Percentiles rank a stretch among this genome's conserved stretches.
Conservation (phyloP, 2,113 vertebrate species). For the Trochalopteron elliotii region DNA sequence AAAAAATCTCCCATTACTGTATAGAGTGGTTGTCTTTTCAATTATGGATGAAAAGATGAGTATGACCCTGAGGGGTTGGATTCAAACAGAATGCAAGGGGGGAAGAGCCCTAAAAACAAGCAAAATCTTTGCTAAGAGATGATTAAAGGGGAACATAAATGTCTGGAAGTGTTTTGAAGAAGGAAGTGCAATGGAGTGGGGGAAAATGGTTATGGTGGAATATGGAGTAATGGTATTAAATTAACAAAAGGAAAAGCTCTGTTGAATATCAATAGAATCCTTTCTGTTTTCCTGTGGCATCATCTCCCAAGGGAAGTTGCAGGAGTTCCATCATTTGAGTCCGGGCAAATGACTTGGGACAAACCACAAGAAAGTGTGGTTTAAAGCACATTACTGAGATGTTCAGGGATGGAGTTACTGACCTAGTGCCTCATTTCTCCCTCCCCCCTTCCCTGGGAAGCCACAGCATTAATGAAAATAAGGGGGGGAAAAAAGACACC, state of each 20-base stretch:
- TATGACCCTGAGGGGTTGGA: constrained; percentile 38
- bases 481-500: not conserved
- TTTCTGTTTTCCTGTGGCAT: constrained; percentile 38
- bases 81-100: constrained; percentile 18
- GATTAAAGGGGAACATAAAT: constrained; percentile 49
- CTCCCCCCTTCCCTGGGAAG: not conserved
- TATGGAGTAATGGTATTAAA: constrained; percentile 11
- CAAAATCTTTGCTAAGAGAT: constrained; percentile 46
- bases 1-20: constrained; percentile 19
- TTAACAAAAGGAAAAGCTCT: constrained; percentile 44
- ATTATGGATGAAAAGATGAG: constrained; percentile 70
- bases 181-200: not conserved
- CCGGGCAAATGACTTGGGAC: not conserved
- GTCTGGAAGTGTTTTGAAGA: constrained; percentile 39
- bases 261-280: constrained; percentile 14
- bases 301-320: not conserved
- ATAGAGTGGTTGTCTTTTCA: constrained; percentile 67
- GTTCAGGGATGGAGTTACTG: not conserved
- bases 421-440: not conserved
- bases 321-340: not conserved
- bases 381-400: constrained; percentile 3
- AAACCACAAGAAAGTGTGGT: not conserved
- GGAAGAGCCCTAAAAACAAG: constrained; percentile 48
- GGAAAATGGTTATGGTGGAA: not conserved
- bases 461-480: not conserved